phyloP scores from a whole-genome alignment of 2,113 vertebrate species.

The Gallinago undulata region DNA sequence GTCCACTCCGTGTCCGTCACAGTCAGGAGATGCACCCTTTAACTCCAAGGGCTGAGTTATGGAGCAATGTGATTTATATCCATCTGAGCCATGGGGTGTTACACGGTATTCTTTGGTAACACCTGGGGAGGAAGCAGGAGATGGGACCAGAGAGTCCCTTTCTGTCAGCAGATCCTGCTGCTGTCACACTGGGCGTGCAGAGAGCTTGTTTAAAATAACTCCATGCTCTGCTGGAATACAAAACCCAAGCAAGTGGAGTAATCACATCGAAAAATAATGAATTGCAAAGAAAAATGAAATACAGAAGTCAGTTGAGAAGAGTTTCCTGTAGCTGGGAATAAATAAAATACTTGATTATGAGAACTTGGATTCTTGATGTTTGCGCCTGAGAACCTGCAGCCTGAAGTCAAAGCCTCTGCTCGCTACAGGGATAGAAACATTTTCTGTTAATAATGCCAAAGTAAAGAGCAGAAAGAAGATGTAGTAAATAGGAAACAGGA shows the following conservation, averaged over 20 bases:
- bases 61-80: not conserved
- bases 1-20: not conserved
- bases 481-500: not conserved
- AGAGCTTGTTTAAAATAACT: not conserved
- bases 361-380: not conserved
- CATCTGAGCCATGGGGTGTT: not conserved
- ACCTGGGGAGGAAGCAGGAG: not conserved
- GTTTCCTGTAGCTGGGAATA: not conserved
- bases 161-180: not conserved
- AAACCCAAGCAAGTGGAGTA: not conserved
- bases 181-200: not conserved
- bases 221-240: not conserved
- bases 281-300: not conserved
- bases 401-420: not conserved
- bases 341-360: not conserved
- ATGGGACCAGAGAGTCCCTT: not conserved
- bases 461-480: not conserved
- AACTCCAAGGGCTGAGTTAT: not conserved
- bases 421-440: not conserved
- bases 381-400: not conserved
- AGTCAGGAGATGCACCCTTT: not conserved
- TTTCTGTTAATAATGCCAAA: not conserved
- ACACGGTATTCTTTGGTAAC: not conserved
- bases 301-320: not conserved
- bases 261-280: not conserved